Percentiles rank a stretch among this genome's conserved stretches.
Evolutionary conservation across 2,113 vertebrate genomes (phyloP).

Genomic region (Fregetta grallaria): DNA sequence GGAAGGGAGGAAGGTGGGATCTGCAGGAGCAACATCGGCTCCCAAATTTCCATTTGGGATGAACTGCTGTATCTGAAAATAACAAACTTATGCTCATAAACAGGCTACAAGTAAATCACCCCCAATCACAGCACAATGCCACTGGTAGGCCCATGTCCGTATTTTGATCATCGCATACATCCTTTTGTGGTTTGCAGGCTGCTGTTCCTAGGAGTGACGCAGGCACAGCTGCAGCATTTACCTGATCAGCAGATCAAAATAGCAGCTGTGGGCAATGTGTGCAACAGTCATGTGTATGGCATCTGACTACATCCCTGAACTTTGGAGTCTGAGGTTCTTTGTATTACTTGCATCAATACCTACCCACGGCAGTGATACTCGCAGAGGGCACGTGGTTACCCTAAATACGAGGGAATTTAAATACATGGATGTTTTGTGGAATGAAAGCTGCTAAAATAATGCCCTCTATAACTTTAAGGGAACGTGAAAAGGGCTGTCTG

Average conservation of each 20-base stretch:
- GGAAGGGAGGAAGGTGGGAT: not conserved
- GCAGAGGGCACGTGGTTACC: not conserved
- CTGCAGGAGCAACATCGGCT: not conserved
- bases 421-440: not conserved
- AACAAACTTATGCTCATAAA: not conserved
- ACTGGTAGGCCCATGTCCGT: not conserved
- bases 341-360: not conserved
- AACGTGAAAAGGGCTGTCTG: not conserved
- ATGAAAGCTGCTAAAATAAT: not conserved
- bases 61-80: not conserved
- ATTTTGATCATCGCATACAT: not conserved
- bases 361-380: not conserved
- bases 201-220: not conserved
- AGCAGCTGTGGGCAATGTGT: not conserved
- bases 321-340: not conserved
- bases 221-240: not conserved
- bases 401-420: not conserved
- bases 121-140: not conserved
- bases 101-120: not conserved
- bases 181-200: not conserved
- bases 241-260: not conserved
- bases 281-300: not conserved
- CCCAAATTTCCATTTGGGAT: not conserved
- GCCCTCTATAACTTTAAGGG: not conserved
- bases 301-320: fast-evolving